Evolutionary conservation across 2,113 vertebrate species (phyloP).

Genomic region (Orthochromis malagaraziensis): DNA sequence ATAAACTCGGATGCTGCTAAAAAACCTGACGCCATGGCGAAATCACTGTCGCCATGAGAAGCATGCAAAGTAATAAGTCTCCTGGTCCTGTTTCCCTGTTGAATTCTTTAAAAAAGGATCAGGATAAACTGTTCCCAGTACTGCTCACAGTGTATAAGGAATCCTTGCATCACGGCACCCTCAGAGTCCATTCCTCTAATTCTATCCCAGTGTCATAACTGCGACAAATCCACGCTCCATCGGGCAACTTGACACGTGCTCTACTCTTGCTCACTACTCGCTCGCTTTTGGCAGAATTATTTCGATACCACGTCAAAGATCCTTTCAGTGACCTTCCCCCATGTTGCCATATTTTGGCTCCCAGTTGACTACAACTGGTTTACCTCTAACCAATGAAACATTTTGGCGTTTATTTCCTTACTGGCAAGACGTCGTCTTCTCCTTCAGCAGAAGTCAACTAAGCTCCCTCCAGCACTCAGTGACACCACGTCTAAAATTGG

Average conservation of each 20-base stretch:
- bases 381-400: neutral
- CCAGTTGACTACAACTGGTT: neutral
- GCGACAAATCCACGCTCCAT: fast-evolving
- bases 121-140: fast-evolving
- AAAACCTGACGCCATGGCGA: neutral
- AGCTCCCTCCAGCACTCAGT: neutral
- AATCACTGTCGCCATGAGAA: neutral
- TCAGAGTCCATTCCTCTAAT: fast-evolving
- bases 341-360: neutral
- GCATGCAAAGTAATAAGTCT: neutral
- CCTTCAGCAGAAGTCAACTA: neutral
- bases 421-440: neutral
- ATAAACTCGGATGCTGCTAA: neutral
- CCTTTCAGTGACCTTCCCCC: fast-evolving
- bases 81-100: neutral
- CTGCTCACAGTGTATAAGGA: neutral
- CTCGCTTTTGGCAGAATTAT: neutral
- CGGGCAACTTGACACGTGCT: fast-evolving
- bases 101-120: neutral
- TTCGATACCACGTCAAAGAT: neutral
- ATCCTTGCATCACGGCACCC: fast-evolving
- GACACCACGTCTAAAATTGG: neutral
- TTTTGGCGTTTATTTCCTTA: neutral
- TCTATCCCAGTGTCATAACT: neutral
- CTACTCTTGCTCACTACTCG: neutral